These are phyloP conservation scores for Euzophera pinguis DNA, from an alignment of 2,888 invertebrate species.

Conservation along the genomic window DNA sequence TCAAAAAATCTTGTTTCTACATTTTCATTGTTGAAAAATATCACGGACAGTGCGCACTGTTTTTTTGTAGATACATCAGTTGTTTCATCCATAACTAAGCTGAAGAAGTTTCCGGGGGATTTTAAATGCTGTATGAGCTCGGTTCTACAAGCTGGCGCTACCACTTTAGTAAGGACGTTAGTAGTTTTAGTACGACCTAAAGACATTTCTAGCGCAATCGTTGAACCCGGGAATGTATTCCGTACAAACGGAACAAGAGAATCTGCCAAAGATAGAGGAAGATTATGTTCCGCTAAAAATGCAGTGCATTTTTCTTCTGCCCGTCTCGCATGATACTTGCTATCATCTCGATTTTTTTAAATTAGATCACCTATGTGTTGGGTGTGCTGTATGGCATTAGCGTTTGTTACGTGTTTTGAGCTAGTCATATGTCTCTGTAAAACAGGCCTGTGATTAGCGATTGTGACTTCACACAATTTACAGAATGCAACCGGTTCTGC, in stretches of 20 bases:
- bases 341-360: too few relatives aligned
- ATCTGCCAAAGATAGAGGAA: neutral
- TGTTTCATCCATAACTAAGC: neutral
- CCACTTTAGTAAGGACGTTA: neutral
- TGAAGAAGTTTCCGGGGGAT: neutral
- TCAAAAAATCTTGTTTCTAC: neutral
- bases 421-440: neutral
- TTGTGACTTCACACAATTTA: neutral
- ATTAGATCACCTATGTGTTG: neutral
- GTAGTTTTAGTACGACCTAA: slow-evolving; percentile 1
- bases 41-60: slow-evolving; percentile 4
- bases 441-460: neutral
- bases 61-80: slow-evolving; percentile 4
- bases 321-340: too few relatives aligned
- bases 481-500: neutral
- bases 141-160: neutral
- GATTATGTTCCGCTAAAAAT: neutral
- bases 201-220: neutral
- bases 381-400: neutral
- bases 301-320: neutral
- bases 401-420: neutral
- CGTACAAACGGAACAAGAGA: neutral
- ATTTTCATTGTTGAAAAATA: neutral
- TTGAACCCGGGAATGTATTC: neutral
- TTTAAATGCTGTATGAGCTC: neutral